A percentile compares a stretch with the other conserved stretches of the same genome.
Conservation (phyloP, 2,888 invertebrate genomes). For the Therioaphis trifolii region DNA sequence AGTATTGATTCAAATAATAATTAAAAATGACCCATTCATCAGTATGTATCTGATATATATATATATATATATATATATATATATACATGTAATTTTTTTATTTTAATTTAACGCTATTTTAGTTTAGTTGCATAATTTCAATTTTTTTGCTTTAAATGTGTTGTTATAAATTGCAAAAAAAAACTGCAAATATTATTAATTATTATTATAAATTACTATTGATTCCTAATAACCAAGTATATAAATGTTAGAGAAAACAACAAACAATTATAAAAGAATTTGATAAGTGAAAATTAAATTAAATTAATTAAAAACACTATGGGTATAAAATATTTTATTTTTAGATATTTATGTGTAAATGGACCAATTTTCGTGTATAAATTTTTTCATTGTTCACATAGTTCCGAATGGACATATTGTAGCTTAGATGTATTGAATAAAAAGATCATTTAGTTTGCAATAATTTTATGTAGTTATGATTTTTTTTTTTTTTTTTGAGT, state of each 20-base stretch:
- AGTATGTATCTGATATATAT: not conserved
- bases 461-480: conserved; percentile 46
- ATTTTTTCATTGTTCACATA: conserved; percentile 50
- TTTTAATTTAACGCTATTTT: conserved; percentile 39
- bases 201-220: conserved; percentile 46
- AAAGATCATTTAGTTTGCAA: conserved; percentile 56
- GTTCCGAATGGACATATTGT: conserved; percentile 28
- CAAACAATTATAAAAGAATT: conserved; percentile 31
- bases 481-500: conserved; percentile 16
- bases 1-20: not conserved
- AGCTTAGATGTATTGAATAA: conserved; percentile 50
- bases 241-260: conserved; percentile 49
- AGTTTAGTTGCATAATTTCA: conserved; percentile 60
- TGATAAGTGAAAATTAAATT: conserved; percentile 45
- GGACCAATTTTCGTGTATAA: conserved; percentile 62
- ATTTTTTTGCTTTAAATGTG: conserved; percentile 48
- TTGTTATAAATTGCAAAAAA: conserved; percentile 51
- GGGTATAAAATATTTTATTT: conserved; percentile 63
- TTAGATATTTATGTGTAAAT: conserved; percentile 61
- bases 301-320: conserved; percentile 14
- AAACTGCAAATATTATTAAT: conserved; percentile 32
- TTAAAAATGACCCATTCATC: not conserved
- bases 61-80: conserved; percentile 7
- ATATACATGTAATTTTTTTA: not conserved
- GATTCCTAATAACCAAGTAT: conserved; percentile 61